Base-by-base conservation (phyloP, 2,797 vertebrate species). In the Hapalemur alaotrensis region DNA sequence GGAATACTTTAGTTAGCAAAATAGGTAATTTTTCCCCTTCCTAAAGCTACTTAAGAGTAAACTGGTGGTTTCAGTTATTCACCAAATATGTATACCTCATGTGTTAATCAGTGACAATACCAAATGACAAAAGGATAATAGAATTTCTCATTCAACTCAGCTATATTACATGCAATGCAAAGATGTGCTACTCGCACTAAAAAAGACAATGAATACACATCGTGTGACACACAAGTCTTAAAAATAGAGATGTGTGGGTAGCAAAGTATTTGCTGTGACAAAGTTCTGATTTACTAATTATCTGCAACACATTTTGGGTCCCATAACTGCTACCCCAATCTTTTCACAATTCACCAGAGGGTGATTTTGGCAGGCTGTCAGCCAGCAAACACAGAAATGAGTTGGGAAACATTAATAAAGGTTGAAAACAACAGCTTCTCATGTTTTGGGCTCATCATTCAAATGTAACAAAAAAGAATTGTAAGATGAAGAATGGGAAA, bases 291-390 rank as follows among this genome's bases (percentile, higher is more conserved):
- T 23, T 25, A 95, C 95, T 97, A 98, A 98, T 98, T 98, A 98
- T 98, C 95, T 93, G 75, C 80, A 98, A 97, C 69, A 98, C 98
- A 97, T 93, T 97, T 95, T 93, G 91, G 83, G 96, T 97, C 97
- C 93, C 91, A 92, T 95, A 97, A 98, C 95, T 98, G 90, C 89
- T 97, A 95, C 18, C 93, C 97, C 97, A 97, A 91, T 97, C 98
- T 89, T 98, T 98, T 98, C 95, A 98, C 85, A 98, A 98, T 97
- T 97, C 97, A 98, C 95, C 73, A 94, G 97, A 98, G 98, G 95
- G 90, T 97, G 93, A 98, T 97, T 98, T 98, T 98, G 98, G 98
- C 98, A 98, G 97, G 70, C 91, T 98, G 98, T 98, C 98, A 98
- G 93, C 59, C 96, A 80, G 48, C 98, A 98, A 98, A 98, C 86